These are phyloP conservation scores for Diarsia rubi DNA, from an alignment of 2,888 invertebrate species.

Conservation along the genomic window DNA sequence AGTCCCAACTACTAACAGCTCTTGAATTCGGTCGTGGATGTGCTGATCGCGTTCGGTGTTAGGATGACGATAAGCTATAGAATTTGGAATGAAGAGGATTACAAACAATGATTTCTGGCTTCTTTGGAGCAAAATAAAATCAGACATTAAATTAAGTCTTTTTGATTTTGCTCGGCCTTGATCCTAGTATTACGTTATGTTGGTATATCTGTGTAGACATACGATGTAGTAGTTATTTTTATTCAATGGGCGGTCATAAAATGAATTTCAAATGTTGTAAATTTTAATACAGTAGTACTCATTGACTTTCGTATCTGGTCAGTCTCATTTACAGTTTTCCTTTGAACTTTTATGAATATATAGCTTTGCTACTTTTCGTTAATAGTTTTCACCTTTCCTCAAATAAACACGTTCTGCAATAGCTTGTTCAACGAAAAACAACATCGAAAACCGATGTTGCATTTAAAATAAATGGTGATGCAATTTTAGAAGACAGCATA, in stretches of 20 bases:
- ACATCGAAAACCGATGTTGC: not conserved
- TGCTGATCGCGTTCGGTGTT: not conserved
- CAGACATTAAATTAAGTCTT: not conserved
- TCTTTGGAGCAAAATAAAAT: not conserved
- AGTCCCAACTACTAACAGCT: not conserved
- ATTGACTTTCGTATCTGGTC: slow-evolving; percentile 14
- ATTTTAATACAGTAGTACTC: slow-evolving; percentile 3
- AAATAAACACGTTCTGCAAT: not conserved
- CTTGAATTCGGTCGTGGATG: not conserved
- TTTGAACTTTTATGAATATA: slow-evolving; percentile 21
- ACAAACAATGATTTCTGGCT: not conserved
- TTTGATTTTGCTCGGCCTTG: not conserved
- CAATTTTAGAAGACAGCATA: not conserved
- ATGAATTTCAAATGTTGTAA: slow-evolving; percentile 4
- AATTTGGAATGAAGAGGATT: not conserved
- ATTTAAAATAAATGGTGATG: not conserved
- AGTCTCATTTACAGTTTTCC: not conserved
- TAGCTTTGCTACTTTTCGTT: not conserved
- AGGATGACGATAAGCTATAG: not conserved
- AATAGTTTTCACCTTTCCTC: slow-evolving; percentile 3
- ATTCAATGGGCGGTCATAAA: slow-evolving; percentile 19
- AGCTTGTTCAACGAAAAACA: not conserved
- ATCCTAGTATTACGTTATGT: not conserved
- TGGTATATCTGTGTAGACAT: not conserved
- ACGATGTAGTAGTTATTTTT: slow-evolving; percentile 4